These are phyloP conservation scores for Spinus pinus DNA, from an alignment of 2,797 vertebrate species.

Conservation along the genomic window DNA sequence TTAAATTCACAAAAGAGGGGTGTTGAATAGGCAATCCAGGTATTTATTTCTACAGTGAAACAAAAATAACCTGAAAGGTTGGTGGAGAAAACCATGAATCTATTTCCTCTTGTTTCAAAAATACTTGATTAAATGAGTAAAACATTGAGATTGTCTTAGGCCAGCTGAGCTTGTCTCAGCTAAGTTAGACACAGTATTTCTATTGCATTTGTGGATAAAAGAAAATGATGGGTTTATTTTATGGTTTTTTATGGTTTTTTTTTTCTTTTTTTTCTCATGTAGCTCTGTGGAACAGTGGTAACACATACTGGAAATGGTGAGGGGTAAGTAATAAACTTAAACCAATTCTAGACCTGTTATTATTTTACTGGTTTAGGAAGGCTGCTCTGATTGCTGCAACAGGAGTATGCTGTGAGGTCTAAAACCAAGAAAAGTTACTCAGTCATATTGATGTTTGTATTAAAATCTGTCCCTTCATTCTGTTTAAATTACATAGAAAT, in stretches of 20 bases:
- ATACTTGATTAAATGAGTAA: background rate
- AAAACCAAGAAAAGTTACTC: background rate
- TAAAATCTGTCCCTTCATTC: background rate
- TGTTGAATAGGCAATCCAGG: background rate
- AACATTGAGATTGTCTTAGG: background rate
- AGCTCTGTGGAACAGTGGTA: conserved; percentile 84
- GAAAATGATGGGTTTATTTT: background rate
- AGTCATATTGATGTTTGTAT: background rate
- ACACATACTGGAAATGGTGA: conserved; percentile 41
- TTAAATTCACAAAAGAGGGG: background rate
- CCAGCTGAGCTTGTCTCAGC: background rate
- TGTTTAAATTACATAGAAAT: background rate
- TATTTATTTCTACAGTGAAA: background rate
- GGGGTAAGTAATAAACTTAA: conserved; percentile 54
- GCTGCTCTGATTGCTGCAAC: background rate
- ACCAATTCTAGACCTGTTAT: background rate
- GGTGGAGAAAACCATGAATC: background rate
- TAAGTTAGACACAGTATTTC: background rate
- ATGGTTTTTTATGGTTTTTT: background rate
- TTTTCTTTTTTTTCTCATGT: background rate
- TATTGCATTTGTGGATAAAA: background rate
- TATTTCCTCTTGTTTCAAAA: background rate
- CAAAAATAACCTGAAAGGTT: background rate
- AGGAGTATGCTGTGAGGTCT: background rate
- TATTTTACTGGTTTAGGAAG: background rate